Evolutionary conservation across 2,888 invertebrate species (phyloP), one percentile per base, ranked within the genome.

Genomic region (Dolomedes plantarius): DNA sequence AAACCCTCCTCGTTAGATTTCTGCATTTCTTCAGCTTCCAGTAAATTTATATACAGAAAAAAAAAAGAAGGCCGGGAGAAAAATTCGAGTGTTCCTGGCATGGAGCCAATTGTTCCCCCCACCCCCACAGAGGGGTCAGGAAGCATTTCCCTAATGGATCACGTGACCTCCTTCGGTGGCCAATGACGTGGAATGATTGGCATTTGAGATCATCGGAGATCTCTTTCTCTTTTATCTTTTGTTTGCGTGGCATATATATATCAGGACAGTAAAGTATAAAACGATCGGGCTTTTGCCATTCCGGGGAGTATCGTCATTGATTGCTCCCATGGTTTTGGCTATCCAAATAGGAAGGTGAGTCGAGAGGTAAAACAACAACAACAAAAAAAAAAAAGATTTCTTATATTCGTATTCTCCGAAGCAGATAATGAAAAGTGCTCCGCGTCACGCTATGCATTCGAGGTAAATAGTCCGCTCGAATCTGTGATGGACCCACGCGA

Each of bases 151-250:
- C 82, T 75, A 81, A 81, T 81, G 80, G 68, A 74, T 81, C 80
- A 81, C 80, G 80, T 81, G 80, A 81, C 74, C 82, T 75, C 75
- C 82, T 82, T 69, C 69, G 68, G 82, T 82, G 82, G 62, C 75
- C 82, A 82, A 82, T 82, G 82, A 82, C 75, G 82, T 75, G 69
- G 75, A 69, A 82, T 82, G 75, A 82, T 82, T 75, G 82, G 82
- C 82, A 71, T 82, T 81, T 64, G 75, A 82, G 75, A 82, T 82
- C 67, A 72, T 62, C 64, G 31, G 27, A 29, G 56, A 56, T 23
- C 23, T 13, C 27, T 23, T 28, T 16, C 32, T 56, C 64, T 75
- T n/a, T 65, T 36, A 28, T 56, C 62, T 74, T 23, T 56, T 23
- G 56, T 56, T 56, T 19, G 23, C 41, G 41, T 11, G 13, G 9